phyloP scores from a whole-genome alignment of 2,113 vertebrate genomes.

The Brachypodius melanocephalos region DNA sequence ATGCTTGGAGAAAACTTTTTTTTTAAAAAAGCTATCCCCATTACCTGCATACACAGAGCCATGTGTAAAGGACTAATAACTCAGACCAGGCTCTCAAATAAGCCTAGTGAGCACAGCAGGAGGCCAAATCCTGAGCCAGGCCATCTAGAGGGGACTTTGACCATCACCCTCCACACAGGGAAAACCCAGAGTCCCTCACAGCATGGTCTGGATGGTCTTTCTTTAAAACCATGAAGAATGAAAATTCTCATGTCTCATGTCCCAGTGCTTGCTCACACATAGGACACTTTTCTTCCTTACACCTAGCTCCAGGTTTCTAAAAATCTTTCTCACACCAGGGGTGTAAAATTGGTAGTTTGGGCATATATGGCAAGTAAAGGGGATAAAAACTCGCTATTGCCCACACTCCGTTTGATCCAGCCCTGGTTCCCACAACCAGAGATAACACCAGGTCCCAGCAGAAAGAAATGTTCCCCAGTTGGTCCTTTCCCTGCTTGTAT shows the following conservation, averaged over 20 bases:
- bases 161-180: neutral
- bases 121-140: neutral
- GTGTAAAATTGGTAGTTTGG: neutral
- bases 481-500: neutral
- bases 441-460: neutral
- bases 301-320: neutral
- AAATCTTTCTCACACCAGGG: neutral
- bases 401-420: fast-evolving
- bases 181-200: neutral
- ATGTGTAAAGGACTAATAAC: neutral
- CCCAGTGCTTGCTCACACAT: neutral
- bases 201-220: neutral
- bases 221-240: neutral
- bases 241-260: neutral
- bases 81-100: neutral
- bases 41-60: neutral
- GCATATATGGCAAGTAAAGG: fast-evolving
- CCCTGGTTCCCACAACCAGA: neutral
- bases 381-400: neutral
- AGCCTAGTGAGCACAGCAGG: neutral
- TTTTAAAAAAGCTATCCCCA: neutral
- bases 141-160: neutral
- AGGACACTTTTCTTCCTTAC: neutral
- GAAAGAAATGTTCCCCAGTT: neutral
- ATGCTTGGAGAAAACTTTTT: conserved; percentile 29